A percentile compares a stretch with the other conserved stretches of the same genome.
Conservation (phyloP, 2,113 vertebrate genomes). For the Cisticola juncidis region DNA sequence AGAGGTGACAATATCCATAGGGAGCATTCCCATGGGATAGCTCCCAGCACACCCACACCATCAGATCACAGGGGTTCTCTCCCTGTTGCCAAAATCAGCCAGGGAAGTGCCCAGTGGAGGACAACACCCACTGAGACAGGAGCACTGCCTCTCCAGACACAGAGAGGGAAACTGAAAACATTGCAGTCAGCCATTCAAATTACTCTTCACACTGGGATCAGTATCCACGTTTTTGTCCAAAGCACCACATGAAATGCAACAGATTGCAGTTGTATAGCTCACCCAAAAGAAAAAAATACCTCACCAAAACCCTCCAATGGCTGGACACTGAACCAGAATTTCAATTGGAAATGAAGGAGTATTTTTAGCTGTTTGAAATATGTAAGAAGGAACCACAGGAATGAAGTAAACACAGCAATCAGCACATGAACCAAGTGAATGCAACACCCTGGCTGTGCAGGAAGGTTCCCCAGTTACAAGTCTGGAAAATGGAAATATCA, state of each 20-base stretch:
- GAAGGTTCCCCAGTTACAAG: not conserved
- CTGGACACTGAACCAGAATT: not conserved
- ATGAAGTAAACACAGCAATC: not conserved
- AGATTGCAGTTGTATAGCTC: not conserved
- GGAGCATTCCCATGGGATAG: not conserved
- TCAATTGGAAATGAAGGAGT: not conserved
- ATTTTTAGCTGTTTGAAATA: not conserved
- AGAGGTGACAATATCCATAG: accelerated
- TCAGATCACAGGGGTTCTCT: not conserved
- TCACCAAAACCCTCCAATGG: not conserved
- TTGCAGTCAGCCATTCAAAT: not conserved
- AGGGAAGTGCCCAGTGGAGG: not conserved
- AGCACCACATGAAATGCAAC: not conserved
- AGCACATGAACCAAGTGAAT: not conserved
- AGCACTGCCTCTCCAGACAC: not conserved
- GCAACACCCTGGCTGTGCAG: not conserved
- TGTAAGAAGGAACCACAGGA: accelerated
- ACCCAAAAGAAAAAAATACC: not conserved
- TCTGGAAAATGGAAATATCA: not conserved
- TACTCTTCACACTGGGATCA: not conserved
- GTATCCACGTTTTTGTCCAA: not conserved
- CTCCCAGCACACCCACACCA: not conserved
- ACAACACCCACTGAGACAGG: too few species aligned
- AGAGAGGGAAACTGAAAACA: accelerated
- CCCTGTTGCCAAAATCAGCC: not conserved